phyloP scores from a whole-genome alignment of 2,888 invertebrate species.

The Tenthredo scrophulariae region DNA sequence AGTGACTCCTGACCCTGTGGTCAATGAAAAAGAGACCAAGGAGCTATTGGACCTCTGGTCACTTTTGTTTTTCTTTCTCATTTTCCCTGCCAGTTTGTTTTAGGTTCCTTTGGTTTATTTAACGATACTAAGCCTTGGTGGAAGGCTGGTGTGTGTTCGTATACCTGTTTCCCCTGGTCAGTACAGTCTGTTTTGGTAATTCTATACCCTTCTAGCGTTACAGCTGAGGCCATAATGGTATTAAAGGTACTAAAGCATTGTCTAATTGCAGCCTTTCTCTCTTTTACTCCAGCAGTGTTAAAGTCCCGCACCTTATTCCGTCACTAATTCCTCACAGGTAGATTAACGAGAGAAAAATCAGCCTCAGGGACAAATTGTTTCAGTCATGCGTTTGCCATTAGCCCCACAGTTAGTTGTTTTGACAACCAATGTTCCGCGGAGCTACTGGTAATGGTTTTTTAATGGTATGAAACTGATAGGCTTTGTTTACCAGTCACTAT shows the following conservation, averaged over 20 bases:
- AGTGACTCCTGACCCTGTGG: not conserved
- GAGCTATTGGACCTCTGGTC: not conserved
- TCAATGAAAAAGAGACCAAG: not conserved
- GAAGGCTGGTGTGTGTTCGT: constrained; percentile 23
- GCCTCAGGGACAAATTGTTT: constrained; percentile 55
- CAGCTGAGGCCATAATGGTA: constrained; percentile 60
- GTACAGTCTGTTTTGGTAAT: constrained; percentile 71
- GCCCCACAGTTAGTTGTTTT: constrained; percentile 33
- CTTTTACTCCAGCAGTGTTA: constrained; percentile 15
- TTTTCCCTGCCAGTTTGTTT: constrained; percentile 16
- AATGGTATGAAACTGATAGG: constrained; percentile 42
- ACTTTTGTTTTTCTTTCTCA: constrained; percentile 4
- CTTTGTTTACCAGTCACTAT: not conserved
- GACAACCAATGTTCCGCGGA: constrained; percentile 48
- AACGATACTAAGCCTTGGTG: constrained; percentile 37
- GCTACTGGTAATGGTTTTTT: constrained; percentile 52
- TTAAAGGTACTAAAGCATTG: constrained; percentile 69
- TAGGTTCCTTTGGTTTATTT: constrained; percentile 44
- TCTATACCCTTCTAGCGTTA: constrained; percentile 74
- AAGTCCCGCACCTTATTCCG: constrained; percentile 23
- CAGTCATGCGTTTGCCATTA: constrained; percentile 55
- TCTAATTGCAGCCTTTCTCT: constrained; percentile 66
- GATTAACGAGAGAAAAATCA: constrained; percentile 56
- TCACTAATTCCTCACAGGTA: constrained; percentile 53
- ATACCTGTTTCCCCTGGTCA: constrained; percentile 50